phyloP scores from a whole-genome alignment of 2,888 invertebrate genomes.

The Pomacea canaliculata region DNA sequence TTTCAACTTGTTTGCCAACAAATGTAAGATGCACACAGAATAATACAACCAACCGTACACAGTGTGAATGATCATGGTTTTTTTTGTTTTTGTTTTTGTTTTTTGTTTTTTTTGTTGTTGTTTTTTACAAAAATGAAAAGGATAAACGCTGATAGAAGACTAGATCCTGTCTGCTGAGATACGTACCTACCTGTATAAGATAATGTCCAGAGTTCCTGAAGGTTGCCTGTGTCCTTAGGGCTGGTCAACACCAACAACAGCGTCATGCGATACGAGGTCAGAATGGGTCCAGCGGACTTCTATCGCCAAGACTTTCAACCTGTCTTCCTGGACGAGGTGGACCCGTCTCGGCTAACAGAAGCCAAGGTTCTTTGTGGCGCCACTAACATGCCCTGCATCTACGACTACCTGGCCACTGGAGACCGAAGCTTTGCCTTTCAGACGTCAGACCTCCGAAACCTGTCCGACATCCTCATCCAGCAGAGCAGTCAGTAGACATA shows the following conservation, averaged over 20 bases:
- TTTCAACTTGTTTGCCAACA: constrained; percentile 22
- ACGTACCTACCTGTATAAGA: no score
- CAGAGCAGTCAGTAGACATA: no score
- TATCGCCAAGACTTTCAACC: constrained; percentile 17
- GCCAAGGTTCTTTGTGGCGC: constrained; percentile 4
- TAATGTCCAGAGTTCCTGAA: no score
- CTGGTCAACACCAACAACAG: constrained; percentile 2
- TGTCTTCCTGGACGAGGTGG: constrained; percentile 14
- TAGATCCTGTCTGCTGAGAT: no score
- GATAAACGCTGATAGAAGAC: no score
- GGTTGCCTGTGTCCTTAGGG: not conserved
- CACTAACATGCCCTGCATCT: constrained; percentile 11
- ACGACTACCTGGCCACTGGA: constrained; percentile 14
- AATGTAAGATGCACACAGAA: constrained; percentile 25
- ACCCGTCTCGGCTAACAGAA: not conserved
- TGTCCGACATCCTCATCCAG: no score
- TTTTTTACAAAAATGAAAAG: no score
- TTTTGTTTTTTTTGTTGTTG: no score
- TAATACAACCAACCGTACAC: no score
- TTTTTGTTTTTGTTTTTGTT: no score
- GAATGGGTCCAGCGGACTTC: constrained; percentile 16
- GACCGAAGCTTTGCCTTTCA: not conserved
- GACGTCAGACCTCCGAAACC: no score
- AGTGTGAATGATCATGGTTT: no score
- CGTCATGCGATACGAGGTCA: constrained; percentile 9